phyloP scores from a whole-genome alignment of 2,888 invertebrate species.

The Stegophylla sp. region DNA sequence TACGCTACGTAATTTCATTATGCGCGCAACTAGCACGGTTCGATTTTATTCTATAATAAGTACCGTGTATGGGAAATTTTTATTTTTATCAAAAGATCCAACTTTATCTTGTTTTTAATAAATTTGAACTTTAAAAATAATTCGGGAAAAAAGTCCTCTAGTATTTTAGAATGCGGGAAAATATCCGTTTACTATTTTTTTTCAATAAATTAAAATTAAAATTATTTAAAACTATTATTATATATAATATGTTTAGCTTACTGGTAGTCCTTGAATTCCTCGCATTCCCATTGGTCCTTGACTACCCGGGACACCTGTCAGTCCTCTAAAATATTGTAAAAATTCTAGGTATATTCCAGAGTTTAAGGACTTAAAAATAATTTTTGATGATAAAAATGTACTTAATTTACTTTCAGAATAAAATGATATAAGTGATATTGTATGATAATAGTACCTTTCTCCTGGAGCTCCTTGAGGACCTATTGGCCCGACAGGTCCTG shows the following conservation, averaged over 20 bases:
- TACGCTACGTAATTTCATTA: too few relatives aligned
- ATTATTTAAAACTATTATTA: too few relatives aligned
- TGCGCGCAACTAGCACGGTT: too few relatives aligned
- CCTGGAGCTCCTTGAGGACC: constrained; percentile 59
- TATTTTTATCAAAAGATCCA: too few relatives aligned
- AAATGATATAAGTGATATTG: not conserved
- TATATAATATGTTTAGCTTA: constrained; percentile 70
- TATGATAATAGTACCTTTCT: constrained; percentile 32
- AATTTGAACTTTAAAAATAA: too few relatives aligned
- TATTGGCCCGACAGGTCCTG: constrained; percentile 58
- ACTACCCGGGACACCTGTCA: constrained; percentile 37
- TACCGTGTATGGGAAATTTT: too few relatives aligned
- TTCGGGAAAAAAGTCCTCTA: too few relatives aligned
- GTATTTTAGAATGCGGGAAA: too few relatives aligned
- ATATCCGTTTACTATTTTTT: too few relatives aligned
- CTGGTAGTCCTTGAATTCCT: constrained; percentile 79
- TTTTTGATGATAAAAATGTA: not conserved
- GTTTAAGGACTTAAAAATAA: not conserved
- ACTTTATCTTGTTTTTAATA: too few relatives aligned
- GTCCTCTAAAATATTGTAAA: constrained; percentile 30
- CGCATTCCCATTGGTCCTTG: constrained; percentile 66
- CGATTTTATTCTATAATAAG: too few relatives aligned
- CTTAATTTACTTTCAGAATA: not conserved
- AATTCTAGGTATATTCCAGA: not conserved
- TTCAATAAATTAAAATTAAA: too few relatives aligned